Evolutionary conservation across 1,140 invertebrate genomes (phyloP), one percentile per base, ranked within the genome.

Genomic region (Drosophila ohnishii): DNA sequence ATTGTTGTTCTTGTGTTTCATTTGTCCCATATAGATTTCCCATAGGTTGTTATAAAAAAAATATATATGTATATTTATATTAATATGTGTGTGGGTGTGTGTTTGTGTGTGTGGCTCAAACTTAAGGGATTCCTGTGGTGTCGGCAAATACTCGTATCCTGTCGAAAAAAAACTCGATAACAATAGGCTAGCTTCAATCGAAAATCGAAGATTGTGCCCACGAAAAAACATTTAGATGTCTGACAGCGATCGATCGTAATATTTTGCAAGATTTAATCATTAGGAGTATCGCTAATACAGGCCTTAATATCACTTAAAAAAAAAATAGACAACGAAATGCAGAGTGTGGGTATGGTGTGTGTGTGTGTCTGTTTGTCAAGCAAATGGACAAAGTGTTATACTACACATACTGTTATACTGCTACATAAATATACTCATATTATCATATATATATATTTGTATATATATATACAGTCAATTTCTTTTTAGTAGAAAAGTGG

Each of bases 401-500:
- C 74, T 80, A 72, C 63, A 62, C 77, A 67, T 80, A 80, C 81
- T 80, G 73, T 85, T 85, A 85, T 85, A 80, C 81, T 69, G 81
- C 73, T 84, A 80, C 66, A 80, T 85, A 84, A 80, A 77, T 85
- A 80, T 75, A 75, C 63, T 69, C 72, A 75, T 82, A 71, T 72
- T 74, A 73, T 73, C 47, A 66, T 67, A 78, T 78, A 74, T 62
- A 69, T 82, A 76, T 77, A 77, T 70, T 44, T 78, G 67, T 83
- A 63, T 75, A 65, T 81, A 81, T 78, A 82, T 85, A 82, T 72
- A 87, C 83, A 87, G 75, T 85, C 79, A 50, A 87, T 85, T 71
- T 70, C 42, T 69, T 69, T 80, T 84, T 65, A 87, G 75, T 86
- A 83, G 75, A 86, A 86, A 86, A 86, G 83, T 87, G 84, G 82